Base-by-base conservation (phyloP, 2,888 invertebrate species). In the Caenorhabditis doughertyi region DNA sequence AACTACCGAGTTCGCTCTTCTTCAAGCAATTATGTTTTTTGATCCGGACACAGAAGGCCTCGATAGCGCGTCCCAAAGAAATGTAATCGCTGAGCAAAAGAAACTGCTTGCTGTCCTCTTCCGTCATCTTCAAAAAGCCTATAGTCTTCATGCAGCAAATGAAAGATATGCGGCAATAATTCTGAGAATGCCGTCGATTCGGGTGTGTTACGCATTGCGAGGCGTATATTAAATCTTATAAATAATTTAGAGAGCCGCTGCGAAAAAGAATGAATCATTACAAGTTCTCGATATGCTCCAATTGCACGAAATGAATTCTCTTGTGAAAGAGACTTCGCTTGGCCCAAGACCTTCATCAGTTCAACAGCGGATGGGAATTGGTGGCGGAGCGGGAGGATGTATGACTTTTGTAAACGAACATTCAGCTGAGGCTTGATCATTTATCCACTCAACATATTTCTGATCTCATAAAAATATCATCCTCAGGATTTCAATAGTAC, bases 201-300 rank as follows among this genome's bases (percentile, higher is more conserved):
- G 90, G 64, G 90, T 89, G 49, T 44, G 84, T 60, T 35, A 39
- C 58, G 9, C 58, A 39, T 21, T 1, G 4, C 11, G 27, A 25
- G 23, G 23, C 21, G 74, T 25, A 47, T 67, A 60, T 25, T 23
- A 35, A 56, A 42, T 35, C 29, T 55, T 16, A 39, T 65, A 7
- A 51, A 51, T 65, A 21, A 72, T 87, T 77, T 76, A 89, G 88
- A 89, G 90, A 88, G 90, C 89, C 13, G 91, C 91, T 3, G 91
- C 91, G 11, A 91, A 91, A 74, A 91, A 91, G 77, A 91, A 91
- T 80, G 91, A 91, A 79, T 89, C 89, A 0, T 85, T 90, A 8
- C 90, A 91, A 81, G 89, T 91, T 39, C 85, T 91, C n/a, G 91
- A 91, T 71, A 90, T 91, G 89, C 88, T 91, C 62, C 89, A 90